Evolutionary conservation across 2,888 invertebrate species (phyloP), one percentile per base, ranked within the genome.

Genomic region (Sphinx pinastri): DNA sequence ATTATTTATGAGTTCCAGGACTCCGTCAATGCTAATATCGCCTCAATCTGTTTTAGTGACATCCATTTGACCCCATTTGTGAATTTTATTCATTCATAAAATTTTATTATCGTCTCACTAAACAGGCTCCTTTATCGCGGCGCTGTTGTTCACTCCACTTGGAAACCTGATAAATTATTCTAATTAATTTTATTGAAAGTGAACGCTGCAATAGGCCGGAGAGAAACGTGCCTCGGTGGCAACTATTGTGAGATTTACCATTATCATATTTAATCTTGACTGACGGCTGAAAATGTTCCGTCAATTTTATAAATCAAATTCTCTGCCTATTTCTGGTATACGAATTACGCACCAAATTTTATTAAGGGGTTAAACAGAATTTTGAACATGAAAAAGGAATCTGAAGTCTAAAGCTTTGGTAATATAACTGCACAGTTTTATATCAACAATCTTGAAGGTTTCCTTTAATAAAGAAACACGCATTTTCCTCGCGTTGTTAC

Each of bases 131-230:
- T 60, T 60, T 13, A 38, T 60, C 59, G 51, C 14, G 52, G 69
- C 49, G 7, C 51, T n/a, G 67, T 16, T 54, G 54, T 69, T 54
- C 52, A 60, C 54, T 52, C 63, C 7, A 70, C 70, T 67, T 49
- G 60, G 38, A 19, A 19, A 55, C 47, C 70, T 71, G 68, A 71
- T 58, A 60, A 76, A 75, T 72, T 69, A 76, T 75, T 76, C 71
- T 59, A 71, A 76, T 71, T 72, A 70, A 71, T 75, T 73, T 71
- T 67, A 67, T 63, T 76, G 67, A 57, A 60, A 63, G 54, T 67
- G 47, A 72, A 71, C 47, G 49, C 57, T 25, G 38, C 25, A 31
- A 51, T 51, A 57, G n/a, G 5, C 45, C 13, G 45, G 49, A 13
- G 14, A 25, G 59, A 69, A 60, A 19, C 13, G 47, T n/a, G 60